Conservation (phyloP, 2,888 invertebrate genomes). For the Netelia inedita region DNA sequence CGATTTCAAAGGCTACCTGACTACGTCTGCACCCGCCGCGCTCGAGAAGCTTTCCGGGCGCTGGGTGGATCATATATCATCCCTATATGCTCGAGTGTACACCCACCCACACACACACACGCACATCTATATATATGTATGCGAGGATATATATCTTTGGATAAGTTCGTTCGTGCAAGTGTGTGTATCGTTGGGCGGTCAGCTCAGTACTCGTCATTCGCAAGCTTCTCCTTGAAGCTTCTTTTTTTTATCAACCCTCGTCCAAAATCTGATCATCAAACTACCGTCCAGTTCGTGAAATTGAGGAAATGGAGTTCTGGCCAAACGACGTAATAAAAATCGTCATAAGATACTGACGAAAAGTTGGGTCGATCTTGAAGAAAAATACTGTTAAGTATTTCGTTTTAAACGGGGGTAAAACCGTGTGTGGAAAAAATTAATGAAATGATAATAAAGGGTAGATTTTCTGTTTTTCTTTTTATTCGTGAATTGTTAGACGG, state of each 20-base stretch:
- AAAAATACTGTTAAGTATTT: no score
- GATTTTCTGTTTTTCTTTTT: no score
- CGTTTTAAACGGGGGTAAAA: no score
- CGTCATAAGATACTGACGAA: no score
- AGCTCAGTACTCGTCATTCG: conserved; percentile 15
- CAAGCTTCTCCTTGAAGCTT: not conserved
- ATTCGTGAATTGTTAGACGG: no score
- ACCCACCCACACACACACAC: conserved; percentile 1
- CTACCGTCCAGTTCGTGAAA: conserved; percentile 1
- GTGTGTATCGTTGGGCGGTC: not conserved
- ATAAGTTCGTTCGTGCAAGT: not conserved
- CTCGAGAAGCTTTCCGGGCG: conserved; percentile 39
- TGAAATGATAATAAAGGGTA: no score
- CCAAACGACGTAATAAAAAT: no score
- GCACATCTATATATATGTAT: not conserved
- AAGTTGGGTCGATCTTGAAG: no score
- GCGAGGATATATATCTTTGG: not conserved
- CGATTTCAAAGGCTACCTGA: conserved; percentile 71
- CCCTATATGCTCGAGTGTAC: conserved; percentile 4
- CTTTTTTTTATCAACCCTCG: not conserved
- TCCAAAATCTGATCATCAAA: not conserved
- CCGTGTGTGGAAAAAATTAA: no score
- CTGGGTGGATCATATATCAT: conserved; percentile 21
- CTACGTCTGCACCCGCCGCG: not conserved
- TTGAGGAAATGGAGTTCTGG: conserved; percentile 1